Conservation (phyloP, 2,113 vertebrate genomes). For the Cinclus mexicanus region DNA sequence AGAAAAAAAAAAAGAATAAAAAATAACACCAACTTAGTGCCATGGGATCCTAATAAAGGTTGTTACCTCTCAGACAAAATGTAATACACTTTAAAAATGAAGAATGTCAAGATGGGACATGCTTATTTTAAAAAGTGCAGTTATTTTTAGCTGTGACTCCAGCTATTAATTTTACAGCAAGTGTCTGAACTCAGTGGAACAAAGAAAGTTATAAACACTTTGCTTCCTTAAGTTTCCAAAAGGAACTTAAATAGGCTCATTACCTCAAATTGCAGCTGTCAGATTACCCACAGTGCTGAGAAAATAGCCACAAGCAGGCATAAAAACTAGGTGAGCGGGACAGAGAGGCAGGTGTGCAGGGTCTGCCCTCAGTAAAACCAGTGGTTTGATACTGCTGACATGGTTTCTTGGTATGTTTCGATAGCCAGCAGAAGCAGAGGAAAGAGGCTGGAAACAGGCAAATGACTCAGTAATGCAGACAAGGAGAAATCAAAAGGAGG, state of each 20-base stretch:
- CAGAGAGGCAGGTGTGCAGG: neutral
- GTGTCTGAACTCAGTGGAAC: neutral
- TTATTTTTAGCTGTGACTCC: conserved; percentile 33
- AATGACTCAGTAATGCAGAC: neutral
- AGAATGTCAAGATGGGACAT: neutral
- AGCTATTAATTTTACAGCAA: conserved; percentile 5
- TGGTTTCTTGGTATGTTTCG: rapidly evolving
- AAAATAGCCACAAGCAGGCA: neutral
- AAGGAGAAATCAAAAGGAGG: neutral
- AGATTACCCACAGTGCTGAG: neutral
- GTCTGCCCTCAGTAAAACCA: neutral
- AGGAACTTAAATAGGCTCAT: neutral
- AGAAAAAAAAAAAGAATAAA: neutral
- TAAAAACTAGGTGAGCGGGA: neutral
- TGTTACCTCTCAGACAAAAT: neutral
- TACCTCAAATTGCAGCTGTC: neutral
- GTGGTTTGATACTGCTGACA: rapidly evolving
- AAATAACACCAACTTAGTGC: neutral
- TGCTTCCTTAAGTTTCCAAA: neutral
- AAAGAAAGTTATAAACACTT: neutral
- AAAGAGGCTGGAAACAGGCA: neutral
- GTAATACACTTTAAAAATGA: neutral
- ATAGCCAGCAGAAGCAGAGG: rapidly evolving
- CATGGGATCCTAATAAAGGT: neutral
- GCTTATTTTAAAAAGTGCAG: neutral